Base-by-base conservation (phyloP, 2,113 vertebrate species). In the Triplophysa dalaica region DNA sequence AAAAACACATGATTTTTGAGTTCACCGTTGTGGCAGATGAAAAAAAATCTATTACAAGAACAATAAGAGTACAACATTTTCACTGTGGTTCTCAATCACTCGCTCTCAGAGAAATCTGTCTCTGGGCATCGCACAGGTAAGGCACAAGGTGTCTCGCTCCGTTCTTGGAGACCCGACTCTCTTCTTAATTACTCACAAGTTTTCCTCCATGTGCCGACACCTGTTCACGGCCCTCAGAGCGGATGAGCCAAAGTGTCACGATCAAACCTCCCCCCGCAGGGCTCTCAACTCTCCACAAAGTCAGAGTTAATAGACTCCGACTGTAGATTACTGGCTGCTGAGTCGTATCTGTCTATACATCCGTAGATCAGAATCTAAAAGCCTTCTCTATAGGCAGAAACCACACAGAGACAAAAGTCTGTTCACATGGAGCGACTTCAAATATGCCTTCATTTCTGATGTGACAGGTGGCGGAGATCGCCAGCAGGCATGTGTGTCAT, bases 191-290 rank as follows among this genome's bases (percentile, higher is more conserved):
- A 80, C 63, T 48, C 41, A 38, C 17, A n/a, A 12, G 70, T 56
- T 80, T 80, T 52, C 62, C 41, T 45, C 62, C 63, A 22, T 67
- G 62, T 75, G 62, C 52, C 70, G 56, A 45, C 79, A 75, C 70
- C 79, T 74, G 70, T 67, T 80, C 29, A 6, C 8, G 63, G 22
- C 41, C 19, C 14, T 65, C 62, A 8, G 63, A 67, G 50, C 52
- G 13, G 64, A 62, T 60, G 79, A 80, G 29, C 70, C 70, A 75
- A 38, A 21, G 50, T 60, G 70, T 67, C 70, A 75, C 50, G 43
- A 56, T 65, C 78, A 80, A 74, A 66, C 63, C 62, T 65, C 45
- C 63, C 56, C 50, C 61, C 62, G 7, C 58, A 67, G 22, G 70
- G 52, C 73, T 63, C 58, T 21, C 48, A 60, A 63, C 58, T 45